These are phyloP conservation scores for Napeogenes sylphis DNA, from an alignment of 2,888 invertebrate species.

Conservation along the genomic window DNA sequence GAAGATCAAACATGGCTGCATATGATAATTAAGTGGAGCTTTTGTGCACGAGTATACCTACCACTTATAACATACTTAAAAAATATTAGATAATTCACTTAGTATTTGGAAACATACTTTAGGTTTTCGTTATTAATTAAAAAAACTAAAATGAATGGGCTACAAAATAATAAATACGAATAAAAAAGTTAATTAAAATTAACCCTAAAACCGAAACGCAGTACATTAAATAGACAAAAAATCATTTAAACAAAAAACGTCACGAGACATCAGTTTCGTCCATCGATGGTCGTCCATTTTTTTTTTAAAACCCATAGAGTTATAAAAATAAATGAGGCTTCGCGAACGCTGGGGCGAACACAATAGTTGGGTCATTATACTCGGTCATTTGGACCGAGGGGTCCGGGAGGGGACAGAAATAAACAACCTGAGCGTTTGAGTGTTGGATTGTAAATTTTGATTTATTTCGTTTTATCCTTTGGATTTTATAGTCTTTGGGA, in stretches of 20 bases:
- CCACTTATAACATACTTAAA: conserved; percentile 57
- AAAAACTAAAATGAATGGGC: conserved; percentile 3
- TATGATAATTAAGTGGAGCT: conserved; percentile 59
- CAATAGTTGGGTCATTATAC: conserved; percentile 75
- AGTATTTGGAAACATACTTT: no score
- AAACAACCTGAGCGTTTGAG: conserved; percentile 61
- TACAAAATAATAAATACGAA: neutral
- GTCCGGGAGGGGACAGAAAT: conserved; percentile 49
- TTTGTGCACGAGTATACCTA: conserved; percentile 43
- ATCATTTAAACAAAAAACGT: conserved; percentile 20
- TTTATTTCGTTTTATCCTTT: conserved; percentile 34
- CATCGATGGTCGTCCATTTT: conserved; percentile 28
- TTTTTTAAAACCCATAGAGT: conserved; percentile 32
- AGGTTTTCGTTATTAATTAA: neutral
- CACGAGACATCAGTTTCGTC: conserved; percentile 18
- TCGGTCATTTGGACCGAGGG: conserved; percentile 70
- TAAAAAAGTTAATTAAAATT: neutral
- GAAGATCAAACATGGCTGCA: conserved; percentile 60
- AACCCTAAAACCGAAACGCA: conserved; percentile 3
- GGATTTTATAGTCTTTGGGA: neutral
- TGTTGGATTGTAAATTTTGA: conserved; percentile 49
- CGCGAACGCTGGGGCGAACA: conserved; percentile 67
- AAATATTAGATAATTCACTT: conserved; percentile 1
- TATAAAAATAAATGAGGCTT: conserved; percentile 40
- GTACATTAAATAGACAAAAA: conserved; percentile 1